phyloP scores from a whole-genome alignment of 1,140 invertebrate species.

The Monochamus saltuarius region DNA sequence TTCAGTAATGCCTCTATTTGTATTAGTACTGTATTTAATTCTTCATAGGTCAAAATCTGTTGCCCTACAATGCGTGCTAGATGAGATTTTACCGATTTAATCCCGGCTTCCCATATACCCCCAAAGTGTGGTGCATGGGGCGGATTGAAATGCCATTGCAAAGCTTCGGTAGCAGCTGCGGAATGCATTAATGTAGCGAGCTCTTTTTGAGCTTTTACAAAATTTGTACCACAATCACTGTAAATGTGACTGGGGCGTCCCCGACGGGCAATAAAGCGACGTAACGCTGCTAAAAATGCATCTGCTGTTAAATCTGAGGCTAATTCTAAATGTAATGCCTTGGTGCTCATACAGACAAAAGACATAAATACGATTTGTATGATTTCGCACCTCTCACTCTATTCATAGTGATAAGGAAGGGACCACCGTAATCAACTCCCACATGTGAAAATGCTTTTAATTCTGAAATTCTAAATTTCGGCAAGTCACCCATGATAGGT shows the following conservation, averaged over 20 bases:
- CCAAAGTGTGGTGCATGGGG: conserved; percentile 44
- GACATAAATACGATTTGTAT: conserved; percentile 1
- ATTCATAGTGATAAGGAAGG: conserved; percentile 5
- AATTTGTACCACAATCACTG: conserved; percentile 40
- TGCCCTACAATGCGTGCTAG: conserved; percentile 37
- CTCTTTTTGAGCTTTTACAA: conserved; percentile 28
- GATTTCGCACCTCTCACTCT: conserved; percentile 1
- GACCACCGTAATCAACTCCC: conserved; percentile 18
- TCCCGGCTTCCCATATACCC: conserved; percentile 51
- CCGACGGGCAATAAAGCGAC: conserved; percentile 41
- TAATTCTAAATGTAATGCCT: conserved; percentile 45
- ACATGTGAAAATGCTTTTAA: conserved; percentile 36
- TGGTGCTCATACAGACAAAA: conserved; percentile 7
- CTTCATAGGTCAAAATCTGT: conserved; percentile 38
- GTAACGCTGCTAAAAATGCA: conserved; percentile 41
- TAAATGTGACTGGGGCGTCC: conserved; percentile 32
- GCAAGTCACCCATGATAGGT: conserved; percentile 29
- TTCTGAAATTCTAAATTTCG: conserved; percentile 32
- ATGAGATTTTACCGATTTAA: conserved; percentile 49
- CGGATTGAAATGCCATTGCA: conserved; percentile 19
- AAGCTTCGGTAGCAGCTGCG: background rate
- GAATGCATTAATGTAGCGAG: conserved; percentile 14
- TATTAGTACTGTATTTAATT: conserved; percentile 36
- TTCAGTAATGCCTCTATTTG: conserved; percentile 45
- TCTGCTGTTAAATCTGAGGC: conserved; percentile 37